A percentile compares a stretch with the other conserved stretches of the same genome.
Conservation (phyloP, 2,797 vertebrate species). For the Coregonus sp. region DNA sequence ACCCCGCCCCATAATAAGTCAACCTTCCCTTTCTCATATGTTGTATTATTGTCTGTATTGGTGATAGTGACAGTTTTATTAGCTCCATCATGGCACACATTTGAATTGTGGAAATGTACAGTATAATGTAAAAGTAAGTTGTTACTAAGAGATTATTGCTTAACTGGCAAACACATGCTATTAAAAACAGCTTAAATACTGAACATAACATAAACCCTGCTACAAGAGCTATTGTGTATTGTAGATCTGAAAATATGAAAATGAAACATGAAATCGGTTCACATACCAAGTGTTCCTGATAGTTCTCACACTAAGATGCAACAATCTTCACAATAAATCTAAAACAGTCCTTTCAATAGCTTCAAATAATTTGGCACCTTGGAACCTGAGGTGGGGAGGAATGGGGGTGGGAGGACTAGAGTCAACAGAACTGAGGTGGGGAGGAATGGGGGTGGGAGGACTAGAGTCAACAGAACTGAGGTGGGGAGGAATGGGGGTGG, state of each 20-base stretch:
- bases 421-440: no score
- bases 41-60: conserved; percentile 30
- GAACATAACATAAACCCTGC: conserved; percentile 34
- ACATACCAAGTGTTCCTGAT: neutral
- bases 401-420: no score
- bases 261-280: conserved; percentile 24
- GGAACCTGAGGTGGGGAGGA: neutral
- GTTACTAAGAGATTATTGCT: conserved; percentile 17
- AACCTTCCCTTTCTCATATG: conserved; percentile 24
- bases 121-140: neutral
- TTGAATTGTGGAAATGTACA: conserved; percentile 34
- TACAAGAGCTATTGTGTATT: conserved; percentile 38
- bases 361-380: conserved; percentile 73
- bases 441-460: no score
- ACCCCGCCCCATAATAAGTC: neutral
- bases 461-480: no score
- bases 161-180: conserved; percentile 46
- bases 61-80: conserved; percentile 15
- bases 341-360: conserved; percentile 20
- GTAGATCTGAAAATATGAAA: conserved; percentile 26
- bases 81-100: conserved; percentile 36
- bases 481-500: neutral
- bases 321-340: conserved; percentile 12
- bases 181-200: conserved; percentile 34
- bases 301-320: neutral